Conservation (phyloP, 2,797 vertebrate species). For the Columba guinea region DNA sequence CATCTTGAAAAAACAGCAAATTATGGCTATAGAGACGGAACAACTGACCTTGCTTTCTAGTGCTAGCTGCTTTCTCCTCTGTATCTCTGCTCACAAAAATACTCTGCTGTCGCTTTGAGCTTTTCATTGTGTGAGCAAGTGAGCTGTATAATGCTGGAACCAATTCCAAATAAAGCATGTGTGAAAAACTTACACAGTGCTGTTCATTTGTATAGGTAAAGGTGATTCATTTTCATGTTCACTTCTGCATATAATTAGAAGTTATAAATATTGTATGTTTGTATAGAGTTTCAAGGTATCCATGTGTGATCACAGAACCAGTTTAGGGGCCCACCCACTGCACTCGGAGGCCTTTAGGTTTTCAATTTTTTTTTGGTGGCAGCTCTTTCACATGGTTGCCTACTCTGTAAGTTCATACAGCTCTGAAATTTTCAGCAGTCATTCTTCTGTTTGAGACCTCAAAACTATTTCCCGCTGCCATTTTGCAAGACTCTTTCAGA, state of each 20-base stretch:
- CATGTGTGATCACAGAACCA: background rate
- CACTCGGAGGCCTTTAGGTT: background rate
- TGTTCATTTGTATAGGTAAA: background rate
- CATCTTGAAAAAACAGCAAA: background rate
- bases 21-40: background rate
- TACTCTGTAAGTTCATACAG: background rate
- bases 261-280: background rate
- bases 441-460: background rate
- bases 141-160: background rate
- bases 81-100: background rate
- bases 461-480: background rate
- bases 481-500: background rate
- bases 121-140: background rate
- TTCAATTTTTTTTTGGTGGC: background rate
- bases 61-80: background rate
- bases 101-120: accelerated
- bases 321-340: background rate
- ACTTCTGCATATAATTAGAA: background rate
- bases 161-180: background rate
- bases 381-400: background rate
- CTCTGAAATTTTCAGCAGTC: background rate
- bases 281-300: background rate
- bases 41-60: background rate
- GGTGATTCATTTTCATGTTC: constrained; percentile 9
- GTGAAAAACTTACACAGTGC: background rate